Evolutionary conservation across 2,113 vertebrate species (phyloP), one percentile per base, ranked within the genome.

Genomic region (Oncorhynchus masou): DNA sequence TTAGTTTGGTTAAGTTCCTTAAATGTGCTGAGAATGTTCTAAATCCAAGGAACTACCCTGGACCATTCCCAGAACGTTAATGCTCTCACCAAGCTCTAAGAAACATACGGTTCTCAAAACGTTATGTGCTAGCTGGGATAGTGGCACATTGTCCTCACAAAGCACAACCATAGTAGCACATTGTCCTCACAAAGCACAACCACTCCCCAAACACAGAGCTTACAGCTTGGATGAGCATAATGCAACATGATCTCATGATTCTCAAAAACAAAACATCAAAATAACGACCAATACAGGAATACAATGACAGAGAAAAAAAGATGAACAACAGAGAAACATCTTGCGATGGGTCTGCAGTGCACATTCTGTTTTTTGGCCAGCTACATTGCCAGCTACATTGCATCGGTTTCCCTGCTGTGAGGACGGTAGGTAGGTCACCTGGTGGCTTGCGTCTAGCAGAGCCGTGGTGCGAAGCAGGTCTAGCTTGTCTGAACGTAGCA

Each of bases 301-400:
- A 81, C 75, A 54, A 76, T 22, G 27, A 15, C 15, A 51, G 11
- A 75, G 5, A 74, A 16, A 74, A 2, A 51, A 71, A 0, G 0
- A 12, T 11, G 2, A 16, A 15, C 65, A 67, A 7, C 22, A 29
- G 22, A 67, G 13, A 24, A 19, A 24, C 65, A 22, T 15, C 8
- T 39, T 31, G 65, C 75, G 57, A 82, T 82, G 77, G 12, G 2
- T 78, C 8, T 81, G 49, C 74, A 84, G 22, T 22, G 85, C 81
- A 82, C 81, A 71, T 13, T 76, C 95, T 95, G 94, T 96, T 96
- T 97, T 54, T 19, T n/a, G n/a, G n/a, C n/a, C n/a, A n/a, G n/a
- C n/a, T n/a, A n/a, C n/a, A n/a, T n/a, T 15, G 96, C 95, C 96
- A 97, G 96, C 95, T 96, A 97, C 95, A 96, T 93, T 95, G 95